These are phyloP conservation scores for Cettia cetti DNA, from an alignment of 2,113 vertebrate genomes.

Conservation along the genomic window DNA sequence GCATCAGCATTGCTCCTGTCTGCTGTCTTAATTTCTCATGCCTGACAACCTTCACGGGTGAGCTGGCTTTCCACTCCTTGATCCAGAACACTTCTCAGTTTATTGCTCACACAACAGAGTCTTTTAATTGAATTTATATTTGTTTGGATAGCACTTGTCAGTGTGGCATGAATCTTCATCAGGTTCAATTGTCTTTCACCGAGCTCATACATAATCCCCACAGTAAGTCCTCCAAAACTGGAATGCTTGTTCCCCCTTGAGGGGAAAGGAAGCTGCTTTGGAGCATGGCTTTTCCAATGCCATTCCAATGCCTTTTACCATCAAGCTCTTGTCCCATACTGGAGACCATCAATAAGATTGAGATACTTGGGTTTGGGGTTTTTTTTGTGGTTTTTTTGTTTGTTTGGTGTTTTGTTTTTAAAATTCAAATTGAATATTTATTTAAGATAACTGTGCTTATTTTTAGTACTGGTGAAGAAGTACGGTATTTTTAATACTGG, in stretches of 20 bases:
- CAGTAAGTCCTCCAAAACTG: not conserved
- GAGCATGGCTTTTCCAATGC: not conserved
- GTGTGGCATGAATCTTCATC: conserved; percentile 5
- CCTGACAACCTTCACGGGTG: conserved; percentile 26
- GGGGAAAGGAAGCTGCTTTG: not conserved
- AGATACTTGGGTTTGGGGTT: not conserved
- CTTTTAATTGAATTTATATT: conserved; percentile 53
- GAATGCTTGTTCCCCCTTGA: not conserved
- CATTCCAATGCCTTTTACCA: not conserved
- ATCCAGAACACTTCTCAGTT: not conserved
- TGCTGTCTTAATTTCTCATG: conserved; percentile 19
- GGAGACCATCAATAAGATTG: not conserved
- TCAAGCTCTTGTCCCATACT: not conserved
- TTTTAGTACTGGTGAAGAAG: not conserved
- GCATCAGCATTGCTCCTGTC: not conserved
- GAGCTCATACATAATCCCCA: not conserved
- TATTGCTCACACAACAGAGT: conserved; percentile 14
- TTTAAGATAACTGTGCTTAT: not conserved
- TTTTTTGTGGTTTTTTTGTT: no score
- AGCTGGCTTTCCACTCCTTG: conserved; percentile 1
- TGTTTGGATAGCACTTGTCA: conserved; percentile 36
- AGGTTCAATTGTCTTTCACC: not conserved
- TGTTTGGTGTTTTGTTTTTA: not conserved
- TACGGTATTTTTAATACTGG: not conserved
- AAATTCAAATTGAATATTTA: not conserved